Evolutionary conservation across 2,113 vertebrate genomes (phyloP).

Genomic region (Setophaga coronata): DNA sequence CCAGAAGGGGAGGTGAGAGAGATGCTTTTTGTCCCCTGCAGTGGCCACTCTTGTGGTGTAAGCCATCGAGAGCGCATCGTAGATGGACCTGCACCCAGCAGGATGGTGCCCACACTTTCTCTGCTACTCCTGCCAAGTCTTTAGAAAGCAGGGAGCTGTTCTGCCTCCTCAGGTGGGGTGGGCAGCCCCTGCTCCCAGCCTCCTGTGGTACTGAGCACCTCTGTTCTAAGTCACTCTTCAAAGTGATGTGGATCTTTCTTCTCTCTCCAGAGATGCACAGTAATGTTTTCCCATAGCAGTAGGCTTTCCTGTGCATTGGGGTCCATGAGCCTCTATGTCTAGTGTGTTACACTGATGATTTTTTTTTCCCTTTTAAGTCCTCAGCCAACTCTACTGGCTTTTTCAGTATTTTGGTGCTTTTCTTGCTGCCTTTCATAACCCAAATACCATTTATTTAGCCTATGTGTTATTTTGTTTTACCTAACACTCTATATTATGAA

Average conservation of each 20-base stretch:
- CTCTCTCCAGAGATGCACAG: background rate
- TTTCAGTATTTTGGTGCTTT: slow-evolving; percentile 2
- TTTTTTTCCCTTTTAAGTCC: background rate
- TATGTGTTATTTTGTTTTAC: background rate
- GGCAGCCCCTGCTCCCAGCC: background rate
- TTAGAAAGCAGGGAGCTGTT: background rate
- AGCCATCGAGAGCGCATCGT: accelerated
- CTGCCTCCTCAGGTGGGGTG: background rate
- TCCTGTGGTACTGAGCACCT: accelerated
- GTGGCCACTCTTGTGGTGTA: background rate
- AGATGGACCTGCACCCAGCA: background rate
- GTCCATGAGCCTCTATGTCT: background rate
- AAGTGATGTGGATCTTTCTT: background rate
- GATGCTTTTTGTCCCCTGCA: background rate
- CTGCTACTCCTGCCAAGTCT: background rate
- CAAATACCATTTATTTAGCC: background rate
- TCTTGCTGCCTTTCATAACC: slow-evolving; percentile 9
- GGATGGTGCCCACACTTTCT: accelerated
- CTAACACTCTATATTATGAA: background rate
- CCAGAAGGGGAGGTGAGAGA: background rate
- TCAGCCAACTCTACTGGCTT: background rate
- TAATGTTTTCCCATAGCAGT: background rate
- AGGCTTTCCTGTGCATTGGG: background rate
- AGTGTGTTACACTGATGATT: background rate
- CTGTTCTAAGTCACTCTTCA: background rate